Conservation (phyloP, 2,888 invertebrate species). For the Fissipunctia ypsillon region DNA sequence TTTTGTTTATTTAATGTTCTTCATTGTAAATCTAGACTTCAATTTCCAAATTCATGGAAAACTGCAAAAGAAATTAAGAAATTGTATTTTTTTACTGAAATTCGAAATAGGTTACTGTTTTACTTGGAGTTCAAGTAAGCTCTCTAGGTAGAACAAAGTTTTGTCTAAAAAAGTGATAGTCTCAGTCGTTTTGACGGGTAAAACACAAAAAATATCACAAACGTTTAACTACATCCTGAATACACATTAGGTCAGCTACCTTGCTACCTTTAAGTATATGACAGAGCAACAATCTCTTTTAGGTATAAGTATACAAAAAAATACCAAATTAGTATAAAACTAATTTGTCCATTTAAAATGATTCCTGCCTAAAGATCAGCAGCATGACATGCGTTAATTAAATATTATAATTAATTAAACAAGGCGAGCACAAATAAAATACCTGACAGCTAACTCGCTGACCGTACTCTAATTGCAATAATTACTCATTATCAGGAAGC, state of each 20-base stretch:
- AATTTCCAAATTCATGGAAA: not conserved
- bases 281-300: not conserved
- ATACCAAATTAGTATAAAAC: conserved; percentile 13
- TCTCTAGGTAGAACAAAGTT: not conserved
- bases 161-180: not conserved
- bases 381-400: conserved; percentile 65
- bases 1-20: not conserved
- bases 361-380: conserved; percentile 45
- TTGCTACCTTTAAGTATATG: not conserved
- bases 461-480: conserved; percentile 87
- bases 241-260: not conserved
- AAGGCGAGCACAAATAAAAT: conserved; percentile 72
- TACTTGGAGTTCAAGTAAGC: not conserved
- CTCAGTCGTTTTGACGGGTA: not conserved
- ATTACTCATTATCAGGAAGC: conserved; percentile 89
- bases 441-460: conserved; percentile 75
- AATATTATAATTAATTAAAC: conserved; percentile 71
- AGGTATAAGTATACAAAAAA: not conserved
- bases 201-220: not conserved
- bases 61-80: too few species aligned
- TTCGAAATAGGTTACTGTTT: not conserved
- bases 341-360: conserved; percentile 33
- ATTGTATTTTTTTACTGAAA: too few species aligned
- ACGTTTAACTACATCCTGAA: not conserved
- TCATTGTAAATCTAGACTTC: not conserved